phyloP scores from a whole-genome alignment of 2,888 invertebrate genomes.

The Salticus scenicus region DNA sequence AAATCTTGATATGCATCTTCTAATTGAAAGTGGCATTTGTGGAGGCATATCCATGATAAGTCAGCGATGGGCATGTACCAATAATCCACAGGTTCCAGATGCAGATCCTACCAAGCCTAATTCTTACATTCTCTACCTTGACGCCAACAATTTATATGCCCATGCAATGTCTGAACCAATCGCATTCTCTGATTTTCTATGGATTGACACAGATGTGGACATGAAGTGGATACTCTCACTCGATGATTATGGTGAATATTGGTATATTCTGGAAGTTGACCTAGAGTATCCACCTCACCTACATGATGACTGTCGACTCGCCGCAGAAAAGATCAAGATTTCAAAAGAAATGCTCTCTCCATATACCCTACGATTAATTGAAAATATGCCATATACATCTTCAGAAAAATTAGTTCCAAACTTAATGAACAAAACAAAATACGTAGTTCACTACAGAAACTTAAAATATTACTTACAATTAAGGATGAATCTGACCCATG shows the following conservation, averaged over 20 bases:
- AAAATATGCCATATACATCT: not conserved
- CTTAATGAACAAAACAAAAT: not conserved
- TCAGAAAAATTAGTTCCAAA: not conserved
- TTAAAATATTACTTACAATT: not conserved
- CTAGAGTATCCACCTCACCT: not conserved
- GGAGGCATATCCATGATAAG: not conserved
- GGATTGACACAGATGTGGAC: too few relatives aligned
- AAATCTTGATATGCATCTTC: not conserved
- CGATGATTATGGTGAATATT: not conserved
- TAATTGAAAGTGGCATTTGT: not conserved
- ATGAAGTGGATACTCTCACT: not conserved
- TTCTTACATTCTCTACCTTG: not conserved
- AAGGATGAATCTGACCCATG: not conserved
- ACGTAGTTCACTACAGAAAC: not conserved
- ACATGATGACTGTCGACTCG: not conserved
- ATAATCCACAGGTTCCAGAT: not conserved
- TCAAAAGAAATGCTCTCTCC: not conserved
- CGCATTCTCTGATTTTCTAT: not conserved
- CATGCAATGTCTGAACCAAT: not conserved
- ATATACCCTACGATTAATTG: not conserved
- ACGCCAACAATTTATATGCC: slow-evolving; percentile 13
- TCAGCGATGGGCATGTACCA: not conserved
- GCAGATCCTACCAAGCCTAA: not conserved
- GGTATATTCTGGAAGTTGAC: not conserved
- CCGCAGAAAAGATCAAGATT: not conserved